A percentile compares a stretch with the other conserved stretches of the same genome.
phyloP scores from a whole-genome alignment of 1,140 invertebrate genomes.

The Melipona quadrifasciata region DNA sequence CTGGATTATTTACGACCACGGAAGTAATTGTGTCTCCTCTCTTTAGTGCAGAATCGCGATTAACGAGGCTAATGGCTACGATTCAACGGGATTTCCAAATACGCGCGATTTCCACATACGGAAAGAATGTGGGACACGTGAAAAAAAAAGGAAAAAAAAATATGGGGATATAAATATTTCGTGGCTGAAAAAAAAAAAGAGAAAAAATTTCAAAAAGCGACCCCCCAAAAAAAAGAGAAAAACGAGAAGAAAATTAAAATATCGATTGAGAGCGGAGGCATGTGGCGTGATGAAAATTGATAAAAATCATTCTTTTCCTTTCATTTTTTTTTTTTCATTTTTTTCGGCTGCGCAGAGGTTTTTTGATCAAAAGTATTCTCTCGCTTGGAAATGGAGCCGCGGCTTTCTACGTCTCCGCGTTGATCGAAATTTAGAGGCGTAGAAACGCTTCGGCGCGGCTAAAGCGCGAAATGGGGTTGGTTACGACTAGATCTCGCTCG shows the following conservation, averaged over 20 bases:
- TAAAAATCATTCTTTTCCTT: neutral
- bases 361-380: neutral
- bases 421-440: slow-evolving; percentile 23
- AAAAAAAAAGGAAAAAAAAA: neutral
- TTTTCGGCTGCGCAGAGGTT: neutral
- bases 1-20: slow-evolving; percentile 51
- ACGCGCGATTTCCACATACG: neutral
- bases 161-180: neutral
- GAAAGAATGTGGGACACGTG: neutral
- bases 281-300: neutral
- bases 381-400: neutral
- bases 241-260: too few relatives aligned
- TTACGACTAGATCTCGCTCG: slow-evolving; percentile 73
- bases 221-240: too few relatives aligned
- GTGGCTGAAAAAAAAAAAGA: neutral
- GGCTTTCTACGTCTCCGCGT: neutral
- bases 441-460: slow-evolving; percentile 42
- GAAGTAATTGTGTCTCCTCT: slow-evolving; percentile 32
- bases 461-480: slow-evolving; percentile 68
- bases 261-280: neutral
- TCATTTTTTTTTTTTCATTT: too few relatives aligned
- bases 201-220: too few relatives aligned
- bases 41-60: slow-evolving; percentile 38
- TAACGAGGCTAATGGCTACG: slow-evolving; percentile 27
- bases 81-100: slow-evolving; percentile 4